Evolutionary conservation across 2,113 vertebrate genomes (phyloP).

Genomic region (Hiodon alosoides): DNA sequence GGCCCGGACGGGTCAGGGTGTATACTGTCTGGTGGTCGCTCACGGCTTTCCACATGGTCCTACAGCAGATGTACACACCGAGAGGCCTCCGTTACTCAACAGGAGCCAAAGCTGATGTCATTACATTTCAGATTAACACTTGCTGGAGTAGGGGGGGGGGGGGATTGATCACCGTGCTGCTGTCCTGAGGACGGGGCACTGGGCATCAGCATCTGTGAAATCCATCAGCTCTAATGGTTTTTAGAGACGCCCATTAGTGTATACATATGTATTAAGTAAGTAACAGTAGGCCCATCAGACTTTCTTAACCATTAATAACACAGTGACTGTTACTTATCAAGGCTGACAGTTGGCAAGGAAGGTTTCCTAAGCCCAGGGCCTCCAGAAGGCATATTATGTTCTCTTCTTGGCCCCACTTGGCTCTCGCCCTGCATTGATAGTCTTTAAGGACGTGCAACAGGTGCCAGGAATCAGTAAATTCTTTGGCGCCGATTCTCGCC

Average conservation of each 20-base stretch:
- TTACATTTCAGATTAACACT: not conserved
- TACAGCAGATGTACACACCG: not conserved
- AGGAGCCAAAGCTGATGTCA: not conserved
- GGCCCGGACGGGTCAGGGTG: too few species aligned
- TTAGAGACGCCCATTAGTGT: constrained; percentile 7
- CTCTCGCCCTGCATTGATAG: not conserved
- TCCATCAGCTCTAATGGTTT: constrained; percentile 1
- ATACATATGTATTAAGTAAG: constrained; percentile 11
- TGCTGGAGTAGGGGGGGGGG: not conserved
- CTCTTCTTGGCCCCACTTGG: not conserved
- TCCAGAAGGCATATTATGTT: not conserved
- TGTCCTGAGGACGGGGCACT: constrained; percentile 1
- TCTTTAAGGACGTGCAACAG: not conserved
- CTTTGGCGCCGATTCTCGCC: not conserved
- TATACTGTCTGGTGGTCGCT: too few species aligned
- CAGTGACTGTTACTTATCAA: constrained; percentile 9
- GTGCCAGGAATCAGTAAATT: constrained; percentile 10
- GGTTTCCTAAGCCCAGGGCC: not conserved
- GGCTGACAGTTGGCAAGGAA: not conserved
- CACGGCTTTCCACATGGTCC: not conserved
- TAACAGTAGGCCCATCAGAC: not conserved
- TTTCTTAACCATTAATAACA: constrained; percentile 19
- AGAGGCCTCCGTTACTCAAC: not conserved
- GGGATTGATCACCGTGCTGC: not conserved
- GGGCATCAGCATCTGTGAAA: not conserved